Evolutionary conservation across 2,797 vertebrate species (phyloP), one percentile per base, ranked within the genome.

Genomic region (Melanogrammus aeglefinus): DNA sequence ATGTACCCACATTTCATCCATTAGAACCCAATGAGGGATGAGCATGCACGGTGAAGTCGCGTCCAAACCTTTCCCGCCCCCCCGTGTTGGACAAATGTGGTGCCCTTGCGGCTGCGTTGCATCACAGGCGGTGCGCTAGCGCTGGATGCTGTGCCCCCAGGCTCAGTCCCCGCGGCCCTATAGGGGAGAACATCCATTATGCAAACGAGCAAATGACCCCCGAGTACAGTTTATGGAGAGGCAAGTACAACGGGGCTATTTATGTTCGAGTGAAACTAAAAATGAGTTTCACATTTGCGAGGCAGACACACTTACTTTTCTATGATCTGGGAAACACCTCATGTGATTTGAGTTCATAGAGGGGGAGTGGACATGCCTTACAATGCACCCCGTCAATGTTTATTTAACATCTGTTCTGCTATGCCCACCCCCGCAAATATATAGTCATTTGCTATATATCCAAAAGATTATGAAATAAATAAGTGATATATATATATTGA

Each of bases 91-190:
- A 51, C 79, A 29, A 78, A 79, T 76, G 75, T 70, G 38, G 80
- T 80, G 27, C 75, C 57, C 76, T 91, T 91, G 81, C 91, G 84
- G 81, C 76, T 5, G 16, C 3, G 76, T 92, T 91, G 85, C 89
- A 83, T 92, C 90, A 88, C 76, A 73, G 75, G 66, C 21, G 77
- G 72, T 38, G 35, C 16, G 6, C 71, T 84, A 70, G 13, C 3
- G 1, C 73, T 18, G 39, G 57, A 33, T 80, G 75, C 70, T 75
- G 76, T 71, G 66, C 83, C 84, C 81, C 72, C 24, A 31, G 6
- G 27, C 31, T 31, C 14, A 4, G 16, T 3, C 31, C 36, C 69
- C 76, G 78, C 74, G 12, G 76, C 76, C 7, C 36, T 82, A 81
- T 81, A 51, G 80, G 80, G 84, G 76, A 82, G 16, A 78, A 79